phyloP scores from a whole-genome alignment of 2,113 vertebrate species.

The Pollachius pollachius region DNA sequence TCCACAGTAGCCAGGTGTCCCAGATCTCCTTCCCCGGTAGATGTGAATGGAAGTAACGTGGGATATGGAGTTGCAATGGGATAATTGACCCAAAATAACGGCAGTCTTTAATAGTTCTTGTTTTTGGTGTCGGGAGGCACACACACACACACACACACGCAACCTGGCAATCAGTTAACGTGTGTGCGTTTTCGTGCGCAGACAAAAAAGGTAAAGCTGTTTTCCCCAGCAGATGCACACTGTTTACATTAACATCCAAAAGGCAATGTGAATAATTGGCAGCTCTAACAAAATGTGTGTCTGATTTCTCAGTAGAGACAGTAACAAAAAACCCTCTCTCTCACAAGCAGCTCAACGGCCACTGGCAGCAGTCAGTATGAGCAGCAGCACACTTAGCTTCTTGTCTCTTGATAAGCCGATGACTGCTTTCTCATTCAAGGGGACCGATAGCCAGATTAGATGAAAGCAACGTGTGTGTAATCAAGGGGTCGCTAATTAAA shows the following conservation, averaged over 20 bases:
- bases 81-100: too few species aligned
- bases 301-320: conserved; percentile 72
- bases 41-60: not conserved
- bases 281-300: conserved; percentile 73
- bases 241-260: conserved; percentile 5
- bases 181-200: not conserved
- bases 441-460: not conserved
- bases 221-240: conserved; percentile 35
- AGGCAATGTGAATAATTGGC: conserved; percentile 61
- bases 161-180: too few species aligned
- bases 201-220: not conserved
- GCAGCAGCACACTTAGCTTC: not conserved
- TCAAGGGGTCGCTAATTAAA: not conserved
- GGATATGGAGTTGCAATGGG: not conserved
- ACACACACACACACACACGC: too few species aligned
- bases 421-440: conserved; percentile 9
- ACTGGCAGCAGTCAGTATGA: conserved; percentile 34
- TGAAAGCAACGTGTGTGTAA: too few species aligned
- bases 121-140: too few species aligned
- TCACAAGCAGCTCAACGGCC: conserved; percentile 52
- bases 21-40: not conserved
- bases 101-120: too few species aligned
- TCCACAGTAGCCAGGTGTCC: conserved; percentile 54
- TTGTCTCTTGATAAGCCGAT: conserved; percentile 14
- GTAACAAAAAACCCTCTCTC: conserved; percentile 49